Conservation (phyloP, 2,888 invertebrate genomes). For the Hipparchia semele region DNA sequence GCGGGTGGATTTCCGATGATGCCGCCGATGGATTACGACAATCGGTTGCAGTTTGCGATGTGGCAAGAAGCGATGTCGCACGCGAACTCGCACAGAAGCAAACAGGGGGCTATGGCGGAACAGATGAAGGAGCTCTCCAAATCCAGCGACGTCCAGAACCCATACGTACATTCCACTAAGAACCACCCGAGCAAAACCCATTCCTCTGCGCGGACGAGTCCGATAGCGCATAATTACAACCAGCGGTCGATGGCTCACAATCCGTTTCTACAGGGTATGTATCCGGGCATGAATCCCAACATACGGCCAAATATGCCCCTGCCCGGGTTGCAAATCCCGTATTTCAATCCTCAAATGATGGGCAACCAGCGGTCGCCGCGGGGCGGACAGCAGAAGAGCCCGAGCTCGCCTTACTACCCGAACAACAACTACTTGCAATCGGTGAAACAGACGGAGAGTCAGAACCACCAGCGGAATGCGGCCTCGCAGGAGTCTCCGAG, state of each 20-base stretch:
- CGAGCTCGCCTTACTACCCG: constrained; percentile 70
- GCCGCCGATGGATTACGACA: constrained; percentile 79
- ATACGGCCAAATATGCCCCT: constrained; percentile 65
- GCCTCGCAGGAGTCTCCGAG: constrained; percentile 75
- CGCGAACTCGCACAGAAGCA: constrained; percentile 70
- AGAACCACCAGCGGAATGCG: constrained; percentile 54
- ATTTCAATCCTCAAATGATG: constrained; percentile 69
- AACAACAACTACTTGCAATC: constrained; percentile 75
- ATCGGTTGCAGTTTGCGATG: constrained; percentile 84
- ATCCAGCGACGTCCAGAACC: constrained; percentile 69
- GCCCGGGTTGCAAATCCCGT: constrained; percentile 70
- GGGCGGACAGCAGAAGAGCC: constrained; percentile 80
- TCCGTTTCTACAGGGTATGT: constrained; percentile 80
- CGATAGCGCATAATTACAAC: constrained; percentile 72
- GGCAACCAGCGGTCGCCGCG: constrained; percentile 86
- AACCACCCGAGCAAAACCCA: constrained; percentile 68
- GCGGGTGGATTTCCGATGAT: constrained; percentile 70
- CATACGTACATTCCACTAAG: constrained; percentile 73
- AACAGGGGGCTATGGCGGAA: constrained; percentile 55
- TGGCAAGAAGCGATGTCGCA: constrained; percentile 88
- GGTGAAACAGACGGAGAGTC: constrained; percentile 61
- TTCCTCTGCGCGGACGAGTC: constrained; percentile 77
- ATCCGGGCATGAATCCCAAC: constrained; percentile 66
- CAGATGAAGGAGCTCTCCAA: constrained; percentile 68
- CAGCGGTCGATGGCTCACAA: constrained; percentile 91